These are phyloP conservation scores for Eustalomyia histrio DNA, from an alignment of 2,888 invertebrate genomes.

Conservation along the genomic window DNA sequence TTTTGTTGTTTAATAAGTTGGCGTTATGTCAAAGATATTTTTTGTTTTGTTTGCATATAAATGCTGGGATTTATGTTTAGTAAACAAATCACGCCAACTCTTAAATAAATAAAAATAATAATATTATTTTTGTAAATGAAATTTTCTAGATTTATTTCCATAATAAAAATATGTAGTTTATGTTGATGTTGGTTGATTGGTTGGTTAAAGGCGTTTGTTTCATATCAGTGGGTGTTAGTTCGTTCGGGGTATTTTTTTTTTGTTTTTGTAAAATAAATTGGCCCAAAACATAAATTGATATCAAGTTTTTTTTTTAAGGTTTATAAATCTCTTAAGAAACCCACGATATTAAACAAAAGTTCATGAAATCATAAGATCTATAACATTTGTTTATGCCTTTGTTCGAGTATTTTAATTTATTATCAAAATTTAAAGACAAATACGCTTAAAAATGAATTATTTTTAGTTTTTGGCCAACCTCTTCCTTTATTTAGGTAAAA, in stretches of 20 bases:
- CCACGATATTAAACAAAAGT: constrained; percentile 25
- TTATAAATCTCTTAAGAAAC: constrained; percentile 42
- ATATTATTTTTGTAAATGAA: constrained; percentile 21
- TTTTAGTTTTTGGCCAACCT: constrained; percentile 8
- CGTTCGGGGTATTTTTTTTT: constrained; percentile 42
- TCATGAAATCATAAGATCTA: neutral
- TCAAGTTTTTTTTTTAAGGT: constrained; percentile 39
- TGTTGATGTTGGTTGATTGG: constrained; percentile 13
- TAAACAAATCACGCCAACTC: constrained; percentile 64
- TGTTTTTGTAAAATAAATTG: constrained; percentile 43
- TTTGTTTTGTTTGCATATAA: neutral
- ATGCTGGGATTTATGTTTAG: constrained; percentile 37
- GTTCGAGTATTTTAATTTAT: constrained; percentile 29
- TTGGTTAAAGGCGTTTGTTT: constrained; percentile 49
- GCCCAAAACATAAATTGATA: constrained; percentile 51
- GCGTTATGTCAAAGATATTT: constrained; percentile 34
- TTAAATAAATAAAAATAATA: constrained; percentile 36
- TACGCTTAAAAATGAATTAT: neutral
- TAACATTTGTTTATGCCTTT: neutral
- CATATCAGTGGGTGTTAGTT: constrained; percentile 55
- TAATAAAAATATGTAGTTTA: constrained; percentile 28
- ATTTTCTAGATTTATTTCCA: constrained; percentile 38
- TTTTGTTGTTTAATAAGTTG: constrained; percentile 41
- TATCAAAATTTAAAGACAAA: neutral
- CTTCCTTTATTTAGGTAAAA: neutral